Evolutionary conservation across 2,888 invertebrate species (phyloP).

Genomic region (Podabrus alpinus): DNA sequence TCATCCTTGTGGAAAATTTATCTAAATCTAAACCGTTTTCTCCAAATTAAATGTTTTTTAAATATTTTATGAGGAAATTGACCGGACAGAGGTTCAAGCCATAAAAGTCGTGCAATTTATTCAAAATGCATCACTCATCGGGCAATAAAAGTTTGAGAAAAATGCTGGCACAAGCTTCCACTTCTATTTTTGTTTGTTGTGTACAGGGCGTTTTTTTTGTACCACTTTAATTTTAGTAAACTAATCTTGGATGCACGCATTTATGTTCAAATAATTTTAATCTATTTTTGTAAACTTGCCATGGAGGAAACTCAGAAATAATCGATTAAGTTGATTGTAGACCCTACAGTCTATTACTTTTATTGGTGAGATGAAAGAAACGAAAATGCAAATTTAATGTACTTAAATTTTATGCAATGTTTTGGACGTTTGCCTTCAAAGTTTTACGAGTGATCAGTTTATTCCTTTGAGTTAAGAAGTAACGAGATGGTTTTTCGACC

Average conservation of each 20-base stretch:
- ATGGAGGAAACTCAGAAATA: not conserved
- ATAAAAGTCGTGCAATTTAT: not conserved
- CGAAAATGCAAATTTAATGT: not conserved
- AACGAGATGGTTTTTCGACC: not conserved
- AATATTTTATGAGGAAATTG: too few relatives aligned
- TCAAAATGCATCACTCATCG: not conserved
- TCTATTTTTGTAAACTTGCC: not conserved
- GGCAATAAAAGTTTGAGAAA: not conserved
- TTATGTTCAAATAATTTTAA: not conserved
- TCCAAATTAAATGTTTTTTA: too few relatives aligned
- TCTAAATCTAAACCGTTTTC: too few relatives aligned
- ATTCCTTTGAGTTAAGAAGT: not conserved
- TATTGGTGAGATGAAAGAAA: not conserved
- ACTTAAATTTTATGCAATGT: not conserved
- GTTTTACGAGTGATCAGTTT: not conserved
- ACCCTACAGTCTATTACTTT: not conserved
- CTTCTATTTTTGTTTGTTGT: not conserved
- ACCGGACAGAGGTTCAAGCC: not conserved
- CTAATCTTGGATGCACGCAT: not conserved
- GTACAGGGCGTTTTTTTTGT: not conserved
- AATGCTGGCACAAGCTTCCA: not conserved
- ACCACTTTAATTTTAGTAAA: not conserved
- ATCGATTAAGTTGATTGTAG: not conserved
- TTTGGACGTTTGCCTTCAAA: not conserved
- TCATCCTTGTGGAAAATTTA: too few relatives aligned